Evolutionary conservation across 2,797 vertebrate species (phyloP), one percentile per base, ranked within the genome.

Genomic region (Pygocentrus nattereri): DNA sequence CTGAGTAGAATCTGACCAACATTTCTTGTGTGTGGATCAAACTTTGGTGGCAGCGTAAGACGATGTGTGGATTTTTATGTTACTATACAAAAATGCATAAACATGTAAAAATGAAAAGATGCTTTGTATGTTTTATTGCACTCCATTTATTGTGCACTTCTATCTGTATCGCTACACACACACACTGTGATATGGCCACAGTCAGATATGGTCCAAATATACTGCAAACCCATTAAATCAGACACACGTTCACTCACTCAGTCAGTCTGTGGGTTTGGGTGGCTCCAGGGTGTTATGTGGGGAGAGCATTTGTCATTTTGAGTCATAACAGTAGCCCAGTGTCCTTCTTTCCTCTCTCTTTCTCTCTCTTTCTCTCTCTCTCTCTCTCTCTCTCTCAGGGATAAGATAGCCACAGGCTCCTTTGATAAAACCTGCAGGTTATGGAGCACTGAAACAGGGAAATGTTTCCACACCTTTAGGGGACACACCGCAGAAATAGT

Each of bases 371-470:
- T 71, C 25, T 79, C 1, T 16, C 49, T 58, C n/a, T 52, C 70
- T 27, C 25, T 74, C 19, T 62, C 2, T 47, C n/a, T 76, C 62
- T 67, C 65, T 56, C 38, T 27, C 74, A 84, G 83, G 23, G 97
- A 98, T 92, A 99, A 98, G 92, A 96, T 99, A 91, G 97, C 97
- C 86, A 99, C 98, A 0, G 97, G 96, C 80, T 99, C 98, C 65
- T 99, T 99, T 84, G 98, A 99, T 86, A 99, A 97, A 90, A 99
- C 97, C 64, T 97, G 97, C 91, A 98, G 95, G 90, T 88, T 99
- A 74, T 99, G 98, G 98, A 97, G 95, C 78, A 92, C 93, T 1
- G 95, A 97, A 87, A 97, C 96, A 0, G 97, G 97, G 80, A 94
- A 96, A 91, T 99, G 97, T 89, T 98, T 95, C 83, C 91, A 99